phyloP scores from a whole-genome alignment of 2,113 vertebrate genomes.

The Uropsilus gracilis region DNA sequence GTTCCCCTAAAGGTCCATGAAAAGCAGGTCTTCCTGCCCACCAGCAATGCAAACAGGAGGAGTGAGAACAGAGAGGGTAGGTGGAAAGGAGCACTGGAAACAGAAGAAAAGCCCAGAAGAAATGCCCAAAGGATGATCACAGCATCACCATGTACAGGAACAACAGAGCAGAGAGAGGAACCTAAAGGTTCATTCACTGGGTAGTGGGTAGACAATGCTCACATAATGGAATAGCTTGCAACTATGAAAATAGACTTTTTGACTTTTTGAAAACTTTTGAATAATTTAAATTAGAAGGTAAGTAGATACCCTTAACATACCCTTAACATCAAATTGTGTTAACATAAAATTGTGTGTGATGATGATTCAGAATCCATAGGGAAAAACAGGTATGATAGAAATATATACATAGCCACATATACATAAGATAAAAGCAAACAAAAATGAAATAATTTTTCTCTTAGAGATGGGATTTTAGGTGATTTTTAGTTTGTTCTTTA shows the following conservation, averaged over 20 bases:
- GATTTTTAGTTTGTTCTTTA: slow-evolving; percentile 27
- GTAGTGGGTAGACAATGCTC: background rate
- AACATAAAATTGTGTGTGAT: background rate
- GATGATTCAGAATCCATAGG: background rate
- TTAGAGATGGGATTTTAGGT: background rate
- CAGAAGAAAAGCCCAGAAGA: background rate
- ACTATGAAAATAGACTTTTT: background rate
- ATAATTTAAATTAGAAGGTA: slow-evolving; percentile 18
- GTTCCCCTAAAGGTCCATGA: background rate
- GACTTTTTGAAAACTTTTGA: no score
- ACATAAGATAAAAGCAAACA: background rate
- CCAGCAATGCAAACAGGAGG: background rate
- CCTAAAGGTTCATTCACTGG: background rate
- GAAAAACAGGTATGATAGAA: background rate
- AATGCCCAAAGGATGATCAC: background rate
- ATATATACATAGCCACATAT: background rate
- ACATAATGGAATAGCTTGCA: background rate
- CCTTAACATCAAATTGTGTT: no score
- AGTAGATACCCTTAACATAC: no score
- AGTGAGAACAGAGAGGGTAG: background rate
- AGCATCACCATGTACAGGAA: background rate
- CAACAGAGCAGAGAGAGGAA: background rate
- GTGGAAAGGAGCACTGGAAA: accelerated
- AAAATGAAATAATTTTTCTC: slow-evolving; percentile 9
- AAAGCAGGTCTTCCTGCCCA: background rate